These are phyloP conservation scores for Phoenicopterus ruber DNA, from an alignment of 2,113 vertebrate species.

Conservation along the genomic window DNA sequence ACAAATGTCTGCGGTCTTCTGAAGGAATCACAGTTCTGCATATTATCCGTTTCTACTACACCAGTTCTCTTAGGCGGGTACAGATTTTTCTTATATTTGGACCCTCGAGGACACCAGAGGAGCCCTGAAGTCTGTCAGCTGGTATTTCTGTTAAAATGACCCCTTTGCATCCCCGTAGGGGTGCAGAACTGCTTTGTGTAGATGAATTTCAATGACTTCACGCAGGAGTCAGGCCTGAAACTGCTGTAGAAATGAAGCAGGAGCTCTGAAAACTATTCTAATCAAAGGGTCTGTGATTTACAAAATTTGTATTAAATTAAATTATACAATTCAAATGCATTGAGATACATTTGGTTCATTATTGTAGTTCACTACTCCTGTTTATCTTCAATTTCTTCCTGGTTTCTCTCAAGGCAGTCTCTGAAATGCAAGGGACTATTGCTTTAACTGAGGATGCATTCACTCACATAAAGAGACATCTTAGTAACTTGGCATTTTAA, in stretches of 20 bases:
- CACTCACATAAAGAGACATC: background rate
- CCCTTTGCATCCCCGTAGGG: background rate
- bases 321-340: background rate
- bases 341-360: background rate
- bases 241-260: background rate
- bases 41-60: background rate
- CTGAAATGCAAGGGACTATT: background rate
- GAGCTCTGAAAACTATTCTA: background rate
- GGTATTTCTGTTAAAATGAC: background rate
- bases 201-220: background rate
- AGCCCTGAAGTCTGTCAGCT: background rate
- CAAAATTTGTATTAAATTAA: background rate
- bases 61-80: background rate
- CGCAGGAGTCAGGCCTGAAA: background rate
- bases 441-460: background rate
- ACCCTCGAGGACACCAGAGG: background rate
- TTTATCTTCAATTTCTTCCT: background rate
- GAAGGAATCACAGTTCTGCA: background rate
- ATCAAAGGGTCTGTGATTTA: background rate
- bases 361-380: background rate
- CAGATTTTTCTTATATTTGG: background rate
- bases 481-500: slow-evolving; percentile 1
- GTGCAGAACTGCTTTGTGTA: background rate
- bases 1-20: background rate
- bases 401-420: background rate